These are phyloP conservation scores for Calosoma granatense DNA, from an alignment of 1,140 invertebrate species.

Conservation along the genomic window DNA sequence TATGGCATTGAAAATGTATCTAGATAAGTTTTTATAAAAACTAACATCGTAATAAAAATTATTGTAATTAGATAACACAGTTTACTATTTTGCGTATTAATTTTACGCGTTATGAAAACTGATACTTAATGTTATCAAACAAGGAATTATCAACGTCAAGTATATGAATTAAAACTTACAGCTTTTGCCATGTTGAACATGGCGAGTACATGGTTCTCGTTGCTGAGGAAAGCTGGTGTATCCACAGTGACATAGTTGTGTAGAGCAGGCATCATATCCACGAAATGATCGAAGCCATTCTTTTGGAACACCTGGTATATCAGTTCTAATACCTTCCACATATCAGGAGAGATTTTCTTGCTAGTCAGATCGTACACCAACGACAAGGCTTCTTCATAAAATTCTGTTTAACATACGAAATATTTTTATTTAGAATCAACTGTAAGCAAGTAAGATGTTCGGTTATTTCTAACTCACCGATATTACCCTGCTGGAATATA, in stretches of 20 bases:
- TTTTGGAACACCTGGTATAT: slow-evolving; percentile 86
- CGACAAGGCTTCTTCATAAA: slow-evolving; percentile 92
- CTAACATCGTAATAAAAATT: too few relatives aligned
- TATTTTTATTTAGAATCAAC: too few relatives aligned
- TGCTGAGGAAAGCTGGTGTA: slow-evolving; percentile 82
- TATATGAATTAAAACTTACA: slow-evolving; percentile 36
- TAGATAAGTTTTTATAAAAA: too few relatives aligned
- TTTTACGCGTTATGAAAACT: too few relatives aligned
- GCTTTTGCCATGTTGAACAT: slow-evolving; percentile 95
- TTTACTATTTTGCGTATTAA: too few relatives aligned
- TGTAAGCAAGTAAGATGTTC: slow-evolving; percentile 10
- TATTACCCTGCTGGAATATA: slow-evolving; percentile 75
- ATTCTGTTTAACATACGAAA: slow-evolving; percentile 50
- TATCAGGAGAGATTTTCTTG: slow-evolving; percentile 77
- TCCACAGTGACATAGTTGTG: slow-evolving; percentile 97
- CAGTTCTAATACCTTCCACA: slow-evolving; percentile 93
- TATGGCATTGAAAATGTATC: too few relatives aligned
- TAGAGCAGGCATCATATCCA: slow-evolving; percentile 96
- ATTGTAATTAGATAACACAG: too few relatives aligned
- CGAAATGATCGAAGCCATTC: slow-evolving; percentile 94
- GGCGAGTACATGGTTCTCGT: slow-evolving; percentile 79
- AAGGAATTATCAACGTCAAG: too few relatives aligned
- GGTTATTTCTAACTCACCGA: slow-evolving; percentile 44
- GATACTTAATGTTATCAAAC: too few relatives aligned
- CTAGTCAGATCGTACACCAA: slow-evolving; percentile 87